These are phyloP conservation scores for Papilio xuthus DNA, from an alignment of 1,140 invertebrate species.

Conservation along the genomic window DNA sequence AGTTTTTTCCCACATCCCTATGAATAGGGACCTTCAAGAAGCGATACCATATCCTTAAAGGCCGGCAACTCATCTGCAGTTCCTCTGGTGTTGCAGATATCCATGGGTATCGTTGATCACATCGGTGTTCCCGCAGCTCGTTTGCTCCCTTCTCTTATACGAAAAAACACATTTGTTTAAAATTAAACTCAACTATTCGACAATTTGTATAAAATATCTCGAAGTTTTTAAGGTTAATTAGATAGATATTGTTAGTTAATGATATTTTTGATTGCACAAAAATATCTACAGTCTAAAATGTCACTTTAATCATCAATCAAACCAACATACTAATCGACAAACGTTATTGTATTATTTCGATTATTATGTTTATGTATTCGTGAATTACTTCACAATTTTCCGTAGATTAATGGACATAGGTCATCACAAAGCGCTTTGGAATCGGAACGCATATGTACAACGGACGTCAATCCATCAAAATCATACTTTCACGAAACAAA, in stretches of 20 bases:
- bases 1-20: too few species aligned
- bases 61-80: too few species aligned
- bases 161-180: too few species aligned
- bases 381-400: background rate
- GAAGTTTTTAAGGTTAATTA: background rate
- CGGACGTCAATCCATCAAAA: constrained; percentile 2
- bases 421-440: background rate
- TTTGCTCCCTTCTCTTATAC: too few species aligned
- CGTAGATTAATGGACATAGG: background rate
- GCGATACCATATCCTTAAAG: too few species aligned
- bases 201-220: background rate
- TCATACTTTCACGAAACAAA: background rate
- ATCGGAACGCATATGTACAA: background rate
- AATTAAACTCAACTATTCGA: background rate
- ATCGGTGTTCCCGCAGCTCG: too few species aligned
- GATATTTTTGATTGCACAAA: background rate
- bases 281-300: background rate
- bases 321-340: background rate
- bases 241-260: background rate
- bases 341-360: background rate
- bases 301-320: background rate
- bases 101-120: too few species aligned
- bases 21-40: too few species aligned
- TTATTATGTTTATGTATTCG: background rate
- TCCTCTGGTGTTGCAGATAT: too few species aligned